Evolutionary conservation across 2,797 vertebrate genomes (phyloP), one percentile per base, ranked within the genome.

Genomic region (Cheracebus regulus): DNA sequence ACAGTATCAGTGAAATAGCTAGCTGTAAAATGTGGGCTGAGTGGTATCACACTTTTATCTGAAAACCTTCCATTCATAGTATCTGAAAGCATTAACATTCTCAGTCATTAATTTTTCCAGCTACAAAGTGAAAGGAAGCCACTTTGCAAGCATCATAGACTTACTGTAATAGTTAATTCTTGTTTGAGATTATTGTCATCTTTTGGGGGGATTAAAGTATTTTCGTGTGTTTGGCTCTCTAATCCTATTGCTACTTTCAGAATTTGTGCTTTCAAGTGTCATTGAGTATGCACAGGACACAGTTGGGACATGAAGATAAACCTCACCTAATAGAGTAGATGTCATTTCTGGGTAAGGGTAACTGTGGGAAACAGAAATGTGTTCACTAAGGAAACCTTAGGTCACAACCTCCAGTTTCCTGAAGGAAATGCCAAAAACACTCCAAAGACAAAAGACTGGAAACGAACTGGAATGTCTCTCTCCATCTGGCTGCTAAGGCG

Each of bases 351-450:
- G 92, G 96, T 96, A 93, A 97, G 93, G 92, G 97, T 97, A 97
- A 98, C 98, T 98, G 98, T 99, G 99, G 98, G 99, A 99, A 99
- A 98, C 79, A 93, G 96, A 94, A 98, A 95, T 93, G 92, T 83
- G 50, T 88, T 98, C 96, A 87, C 97, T 2, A 95, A 98, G 98
- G 98, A 99, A 99, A 98, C 96, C 96, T 98, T 98, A 98, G 98
- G 98, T 99, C 98, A 80, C 85, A 98, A 98, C 98, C 98, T 96
- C 95, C 98, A 95, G 95, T 97, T 99, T 99, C 99, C 99, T 98
- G 98, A 98, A 98, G 99, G 99, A 99, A 99, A 99, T 99, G 98
- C 99, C 99, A 98, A 98, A 99, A 99, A 98, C 98, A 98, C 98
- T 98, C 98, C 6, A 19, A 98, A 99, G 98, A 99, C 99, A 99